Evolutionary conservation across 2,888 invertebrate species (phyloP).

Genomic region (Agriopis marginaria): DNA sequence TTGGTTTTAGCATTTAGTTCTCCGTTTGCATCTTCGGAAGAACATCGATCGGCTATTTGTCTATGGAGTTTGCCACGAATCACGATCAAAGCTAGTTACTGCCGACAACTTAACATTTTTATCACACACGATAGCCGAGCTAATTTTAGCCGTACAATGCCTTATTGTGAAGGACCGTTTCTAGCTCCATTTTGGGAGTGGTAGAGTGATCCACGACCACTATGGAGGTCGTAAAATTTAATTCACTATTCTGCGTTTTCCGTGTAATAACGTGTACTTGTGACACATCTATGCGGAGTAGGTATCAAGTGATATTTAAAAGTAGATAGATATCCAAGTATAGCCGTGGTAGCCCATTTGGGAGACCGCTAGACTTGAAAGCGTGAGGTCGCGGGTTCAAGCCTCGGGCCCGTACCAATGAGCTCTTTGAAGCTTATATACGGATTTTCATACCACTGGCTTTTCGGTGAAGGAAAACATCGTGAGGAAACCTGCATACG

Average conservation of each 20-base stretch:
- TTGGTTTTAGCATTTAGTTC: too few relatives aligned
- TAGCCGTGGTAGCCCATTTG: too few relatives aligned
- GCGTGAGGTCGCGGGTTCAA: too few relatives aligned
- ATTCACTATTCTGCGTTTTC: constrained; percentile 53
- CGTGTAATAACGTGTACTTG: constrained; percentile 31
- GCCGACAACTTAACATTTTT: constrained; percentile 43
- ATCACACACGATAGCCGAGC: constrained; percentile 46
- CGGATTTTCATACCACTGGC: too few relatives aligned
- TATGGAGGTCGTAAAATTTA: constrained; percentile 57
- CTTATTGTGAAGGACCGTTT: constrained; percentile 53
- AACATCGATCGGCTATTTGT: neutral
- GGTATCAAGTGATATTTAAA: too few relatives aligned
- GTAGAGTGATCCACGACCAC: constrained; percentile 50
- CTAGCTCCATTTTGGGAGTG: constrained; percentile 42
- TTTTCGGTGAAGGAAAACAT: too few relatives aligned
- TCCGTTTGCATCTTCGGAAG: neutral
- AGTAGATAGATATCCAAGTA: too few relatives aligned
- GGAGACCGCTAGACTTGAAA: too few relatives aligned
- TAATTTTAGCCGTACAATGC: constrained; percentile 68
- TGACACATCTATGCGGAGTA: neutral
- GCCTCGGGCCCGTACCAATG: too few relatives aligned
- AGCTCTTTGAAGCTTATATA: too few relatives aligned
- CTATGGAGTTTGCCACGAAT: constrained; percentile 10
- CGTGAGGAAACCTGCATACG: too few relatives aligned
- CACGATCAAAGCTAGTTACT: constrained; percentile 38